Percentiles rank a stretch among this genome's conserved stretches.
Conservation (phyloP, 2,797 vertebrate species). For the Sebastes diaconus region DNA sequence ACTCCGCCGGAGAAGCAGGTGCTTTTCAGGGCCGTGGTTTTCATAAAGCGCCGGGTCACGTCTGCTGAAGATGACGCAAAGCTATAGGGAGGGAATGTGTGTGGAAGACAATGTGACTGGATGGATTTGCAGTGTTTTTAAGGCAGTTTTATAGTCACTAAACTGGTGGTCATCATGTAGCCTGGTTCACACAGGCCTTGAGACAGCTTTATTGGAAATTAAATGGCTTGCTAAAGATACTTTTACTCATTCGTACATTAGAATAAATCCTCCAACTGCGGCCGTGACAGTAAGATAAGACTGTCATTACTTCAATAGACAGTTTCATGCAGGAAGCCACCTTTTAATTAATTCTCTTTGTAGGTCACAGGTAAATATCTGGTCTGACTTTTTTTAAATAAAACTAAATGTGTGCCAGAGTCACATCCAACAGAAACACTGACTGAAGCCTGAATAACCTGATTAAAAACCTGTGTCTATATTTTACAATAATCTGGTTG, state of each 20-base stretch:
- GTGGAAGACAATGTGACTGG: neutral
- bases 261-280: neutral
- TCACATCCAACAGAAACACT: neutral
- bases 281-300: neutral
- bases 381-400: too few relatives aligned
- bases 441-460: neutral
- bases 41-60: slow-evolving; percentile 40
- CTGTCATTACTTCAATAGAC: neutral
- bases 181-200: neutral
- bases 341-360: neutral
- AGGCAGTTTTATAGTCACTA: neutral
- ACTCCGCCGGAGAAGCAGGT: slow-evolving; percentile 37
- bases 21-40: slow-evolving; percentile 23
- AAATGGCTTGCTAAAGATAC: neutral
- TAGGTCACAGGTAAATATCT: neutral
- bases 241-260: neutral
- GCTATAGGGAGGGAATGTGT: neutral
- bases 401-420: neutral
- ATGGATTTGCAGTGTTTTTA: neutral
- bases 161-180: neutral
- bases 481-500: neutral
- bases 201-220: neutral
- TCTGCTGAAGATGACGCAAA: slow-evolving; percentile 19
- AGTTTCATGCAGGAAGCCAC: neutral
- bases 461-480: neutral